Conservation (phyloP, 2,888 invertebrate species). For the Leistus spinibarbis region DNA sequence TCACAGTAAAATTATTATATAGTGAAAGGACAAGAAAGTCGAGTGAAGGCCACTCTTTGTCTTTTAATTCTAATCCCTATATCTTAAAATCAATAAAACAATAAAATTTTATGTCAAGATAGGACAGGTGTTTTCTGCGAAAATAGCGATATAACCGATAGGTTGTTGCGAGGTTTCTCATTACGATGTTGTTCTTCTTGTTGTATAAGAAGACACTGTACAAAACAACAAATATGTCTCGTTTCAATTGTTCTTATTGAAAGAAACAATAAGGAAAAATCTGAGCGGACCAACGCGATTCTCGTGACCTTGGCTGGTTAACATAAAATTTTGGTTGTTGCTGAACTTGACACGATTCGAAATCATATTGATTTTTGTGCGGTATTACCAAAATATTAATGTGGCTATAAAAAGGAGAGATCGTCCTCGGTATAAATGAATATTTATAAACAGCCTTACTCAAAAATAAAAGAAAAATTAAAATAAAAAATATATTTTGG, state of each 20-base stretch:
- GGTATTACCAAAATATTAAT: too few relatives aligned
- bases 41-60: too few relatives aligned
- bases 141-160: background rate
- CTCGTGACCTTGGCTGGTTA: background rate
- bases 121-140: background rate
- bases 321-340: background rate
- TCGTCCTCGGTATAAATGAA: too few relatives aligned
- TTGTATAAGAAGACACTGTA: background rate
- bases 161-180: too few relatives aligned
- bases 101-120: background rate
- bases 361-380: too few relatives aligned
- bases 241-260: background rate
- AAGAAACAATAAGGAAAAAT: background rate
- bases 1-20: too few relatives aligned
- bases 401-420: too few relatives aligned
- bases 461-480: too few relatives aligned
- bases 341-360: background rate
- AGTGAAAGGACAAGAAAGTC: too few relatives aligned
- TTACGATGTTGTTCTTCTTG: background rate
- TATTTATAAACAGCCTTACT: too few relatives aligned
- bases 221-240: background rate
- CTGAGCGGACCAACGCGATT: background rate
- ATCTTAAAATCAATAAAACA: background rate
- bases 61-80: too few relatives aligned
- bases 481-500: too few relatives aligned